Evolutionary conservation across 2,888 invertebrate genomes (phyloP).

Genomic region (Nymphalis urticae): DNA sequence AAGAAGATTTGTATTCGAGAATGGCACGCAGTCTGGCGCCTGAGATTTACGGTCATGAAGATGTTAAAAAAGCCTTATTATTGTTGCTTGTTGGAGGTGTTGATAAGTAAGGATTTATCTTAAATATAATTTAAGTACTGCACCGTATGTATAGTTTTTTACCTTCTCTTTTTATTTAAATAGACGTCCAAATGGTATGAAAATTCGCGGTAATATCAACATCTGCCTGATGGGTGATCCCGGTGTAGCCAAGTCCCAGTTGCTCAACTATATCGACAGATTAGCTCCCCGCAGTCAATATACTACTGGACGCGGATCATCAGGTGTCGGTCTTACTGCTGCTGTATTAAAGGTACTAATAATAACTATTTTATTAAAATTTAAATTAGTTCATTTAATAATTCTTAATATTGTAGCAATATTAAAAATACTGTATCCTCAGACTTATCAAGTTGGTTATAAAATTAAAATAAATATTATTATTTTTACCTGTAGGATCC

Average conservation of each 20-base stretch:
- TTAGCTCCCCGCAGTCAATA: constrained; percentile 96
- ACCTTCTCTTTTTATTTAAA: constrained; percentile 5
- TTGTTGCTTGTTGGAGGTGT: constrained; percentile 95
- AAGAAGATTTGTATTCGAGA: constrained; percentile 95
- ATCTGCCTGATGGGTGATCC: constrained; percentile 99
- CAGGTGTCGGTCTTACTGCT: constrained; percentile 99
- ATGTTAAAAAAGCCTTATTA: constrained; percentile 98
- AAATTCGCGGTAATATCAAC: constrained; percentile 98
- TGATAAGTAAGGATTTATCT: constrained; percentile 80
- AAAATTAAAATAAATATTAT: neutral
- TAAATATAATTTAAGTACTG: no score
- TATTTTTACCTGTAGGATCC: constrained; percentile 83
- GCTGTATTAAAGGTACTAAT: constrained; percentile 91
- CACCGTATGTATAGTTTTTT: no score
- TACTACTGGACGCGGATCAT: constrained; percentile 97
- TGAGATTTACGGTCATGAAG: constrained; percentile 99
- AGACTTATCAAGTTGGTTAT: neutral
- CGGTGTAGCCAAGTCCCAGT: constrained; percentile 99
- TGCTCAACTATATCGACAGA: constrained; percentile 96
- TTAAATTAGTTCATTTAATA: neutral
- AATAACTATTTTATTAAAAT: no score
- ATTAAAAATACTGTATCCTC: neutral
- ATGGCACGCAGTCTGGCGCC: constrained; percentile 97
- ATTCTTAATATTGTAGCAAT: no score
- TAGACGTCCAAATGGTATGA: constrained; percentile 95